Percentiles rank a stretch among this genome's conserved stretches.
These are phyloP conservation scores for Drosophila yakuba DNA, from an alignment of 1,140 invertebrate genomes.

Conservation along the genomic window DNA sequence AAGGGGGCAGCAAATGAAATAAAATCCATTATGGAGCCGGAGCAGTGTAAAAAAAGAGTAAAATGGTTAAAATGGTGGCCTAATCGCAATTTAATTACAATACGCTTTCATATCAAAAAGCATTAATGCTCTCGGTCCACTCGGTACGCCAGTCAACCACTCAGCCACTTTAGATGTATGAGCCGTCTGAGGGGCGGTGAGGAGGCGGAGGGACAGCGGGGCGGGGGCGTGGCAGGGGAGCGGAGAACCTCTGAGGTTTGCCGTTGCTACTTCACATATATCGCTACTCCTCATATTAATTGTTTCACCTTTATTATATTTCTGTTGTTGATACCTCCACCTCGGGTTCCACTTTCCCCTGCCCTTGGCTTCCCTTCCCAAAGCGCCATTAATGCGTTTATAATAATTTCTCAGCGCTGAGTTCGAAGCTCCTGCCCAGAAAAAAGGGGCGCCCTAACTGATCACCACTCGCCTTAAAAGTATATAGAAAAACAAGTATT, in stretches of 20 bases:
- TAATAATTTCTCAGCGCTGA: slow-evolving; percentile 76
- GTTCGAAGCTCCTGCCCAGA: slow-evolving; percentile 48
- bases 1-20: slow-evolving; percentile 69
- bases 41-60: slow-evolving; percentile 79
- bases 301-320: slow-evolving; percentile 83
- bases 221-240: slow-evolving; percentile 53
- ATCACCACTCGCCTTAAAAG: slow-evolving; percentile 13
- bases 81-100: slow-evolving; percentile 84
- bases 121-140: slow-evolving; percentile 69
- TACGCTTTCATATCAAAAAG: slow-evolving; percentile 83
- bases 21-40: slow-evolving; percentile 80
- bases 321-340: slow-evolving; percentile 70
- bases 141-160: slow-evolving; percentile 44
- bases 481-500: slow-evolving; percentile 37
- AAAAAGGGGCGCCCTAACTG: slow-evolving; percentile 17
- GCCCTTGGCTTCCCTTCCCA: not conserved
- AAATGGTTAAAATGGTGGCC: slow-evolving; percentile 84
- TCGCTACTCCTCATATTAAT: slow-evolving; percentile 74
- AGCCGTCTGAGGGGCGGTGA: not conserved
- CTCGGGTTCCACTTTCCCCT: not conserved
- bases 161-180: slow-evolving; percentile 17
- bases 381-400: slow-evolving; percentile 82
- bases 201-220: slow-evolving; percentile 11
- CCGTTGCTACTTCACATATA: slow-evolving; percentile 64
- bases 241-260: slow-evolving; percentile 30